Base-by-base conservation (phyloP, 2,797 vertebrate species). In the Peromyscus eremicus region DNA sequence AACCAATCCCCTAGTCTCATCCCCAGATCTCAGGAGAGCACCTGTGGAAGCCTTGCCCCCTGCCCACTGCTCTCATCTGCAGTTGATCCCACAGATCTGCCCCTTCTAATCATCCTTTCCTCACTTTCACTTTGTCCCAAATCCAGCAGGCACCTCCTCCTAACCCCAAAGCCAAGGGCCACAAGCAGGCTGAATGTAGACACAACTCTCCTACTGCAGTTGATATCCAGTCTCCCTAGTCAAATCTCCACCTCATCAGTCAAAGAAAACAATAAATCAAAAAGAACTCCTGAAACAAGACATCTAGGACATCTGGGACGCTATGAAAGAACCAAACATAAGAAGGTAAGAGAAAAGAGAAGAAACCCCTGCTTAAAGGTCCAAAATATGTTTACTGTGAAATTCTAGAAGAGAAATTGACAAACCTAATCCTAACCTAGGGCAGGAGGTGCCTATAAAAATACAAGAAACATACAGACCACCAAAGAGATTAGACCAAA, bases 41-140 rank as follows among this genome's bases (percentile, higher is more conserved):
- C 5, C 5, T 40, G 21, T 25, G 13, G 1, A 0, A 62, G 37
- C 8, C 57, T 83, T 80, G 1, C 0, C 0, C 6, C 25, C 25
- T 32, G 4, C 4, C 57, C 37, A 40, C 8, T 62, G 37, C 2
- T 29, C 14, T 14, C 57, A 43, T 62, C 57, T 29, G 14, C 9
- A 19, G 37, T 43, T 27, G 23, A 11, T 43, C 14, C 7, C 25
- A 29, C 14, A 43, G 14, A 27, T n/a, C 6, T 5, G 2, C 4
- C 10, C 4, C 25, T 82, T 60, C 55, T 82, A 25, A 62, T 25
- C 12, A 16, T 62, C 23, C 1, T 27, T 40, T 4, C 13, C n/a
- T 14, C 40, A 29, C 14, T 82, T 13, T 5, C 60, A 55, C 4
- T 60, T 40, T 10, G n/a, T 27, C 55, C 5, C 21, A 82, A 55